Evolutionary conservation across 2,888 invertebrate genomes (phyloP).

Genomic region (Netelia fuscicornis): DNA sequence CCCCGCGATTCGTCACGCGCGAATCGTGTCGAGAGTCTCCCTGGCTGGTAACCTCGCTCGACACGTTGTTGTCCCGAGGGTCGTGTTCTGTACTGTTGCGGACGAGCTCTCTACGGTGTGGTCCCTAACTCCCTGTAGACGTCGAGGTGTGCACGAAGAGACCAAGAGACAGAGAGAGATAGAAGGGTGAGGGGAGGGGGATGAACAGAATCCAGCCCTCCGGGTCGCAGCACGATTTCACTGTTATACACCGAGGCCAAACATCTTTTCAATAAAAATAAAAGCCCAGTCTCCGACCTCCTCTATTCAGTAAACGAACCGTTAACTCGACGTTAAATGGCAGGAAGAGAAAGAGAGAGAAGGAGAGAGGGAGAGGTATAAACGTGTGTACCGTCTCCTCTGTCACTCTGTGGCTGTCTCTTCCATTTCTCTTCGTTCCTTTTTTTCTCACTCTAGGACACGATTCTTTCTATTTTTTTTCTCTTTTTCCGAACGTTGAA

Average conservation of each 20-base stretch:
- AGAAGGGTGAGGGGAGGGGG: neutral
- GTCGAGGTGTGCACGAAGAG: slow-evolving; percentile 2
- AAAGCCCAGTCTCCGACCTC: slow-evolving; percentile 71
- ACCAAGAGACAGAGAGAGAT: slow-evolving; percentile 19
- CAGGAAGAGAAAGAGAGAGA: slow-evolving; percentile 60
- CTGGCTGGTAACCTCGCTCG: slow-evolving; percentile 45
- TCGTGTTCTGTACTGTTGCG: slow-evolving; percentile 21
- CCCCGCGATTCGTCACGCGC: slow-evolving; percentile 81
- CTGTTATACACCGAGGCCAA: slow-evolving; percentile 76
- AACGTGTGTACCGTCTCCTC: slow-evolving; percentile 49
- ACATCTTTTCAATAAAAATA: slow-evolving; percentile 80
- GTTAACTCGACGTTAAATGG: slow-evolving; percentile 83
- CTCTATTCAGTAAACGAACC: slow-evolving; percentile 81
- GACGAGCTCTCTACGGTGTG: slow-evolving; percentile 49
- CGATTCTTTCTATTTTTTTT: slow-evolving; percentile 22
- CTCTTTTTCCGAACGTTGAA: slow-evolving; percentile 48
- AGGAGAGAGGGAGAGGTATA: slow-evolving; percentile 59
- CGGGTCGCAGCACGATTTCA: slow-evolving; percentile 73
- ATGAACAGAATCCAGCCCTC: slow-evolving; percentile 61
- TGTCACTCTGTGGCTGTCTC: slow-evolving; percentile 55
- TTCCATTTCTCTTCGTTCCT: slow-evolving; percentile 15
- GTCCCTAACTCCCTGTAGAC: slow-evolving; percentile 60
- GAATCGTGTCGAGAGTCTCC: slow-evolving; percentile 50
- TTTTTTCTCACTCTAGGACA: neutral
- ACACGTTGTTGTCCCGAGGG: slow-evolving; percentile 64